These are phyloP conservation scores for Oegoconia quadripuncta DNA, from an alignment of 2,888 invertebrate genomes.

Conservation along the genomic window DNA sequence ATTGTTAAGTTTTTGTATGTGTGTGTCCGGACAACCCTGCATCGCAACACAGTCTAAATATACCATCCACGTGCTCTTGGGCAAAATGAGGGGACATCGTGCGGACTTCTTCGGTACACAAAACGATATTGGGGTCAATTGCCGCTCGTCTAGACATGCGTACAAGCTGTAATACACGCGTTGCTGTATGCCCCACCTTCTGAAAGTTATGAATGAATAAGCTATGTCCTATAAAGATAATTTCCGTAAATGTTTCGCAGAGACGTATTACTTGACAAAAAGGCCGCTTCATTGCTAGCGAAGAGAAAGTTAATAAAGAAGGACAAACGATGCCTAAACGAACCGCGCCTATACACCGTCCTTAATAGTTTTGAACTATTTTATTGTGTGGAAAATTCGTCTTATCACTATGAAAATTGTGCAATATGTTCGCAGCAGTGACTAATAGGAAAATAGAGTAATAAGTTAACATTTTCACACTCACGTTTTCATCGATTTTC, in stretches of 20 bases:
- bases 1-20: too few species aligned
- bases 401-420: slow-evolving; percentile 33
- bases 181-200: too few species aligned
- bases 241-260: slow-evolving; percentile 1
- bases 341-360: too few species aligned
- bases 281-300: slow-evolving; percentile 15
- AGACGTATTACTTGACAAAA: slow-evolving; percentile 7
- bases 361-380: too few species aligned
- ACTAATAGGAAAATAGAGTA: slow-evolving; percentile 12
- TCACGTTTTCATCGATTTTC: slow-evolving; percentile 74
- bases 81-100: slow-evolving; percentile 45
- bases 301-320: slow-evolving; percentile 32
- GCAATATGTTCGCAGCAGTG: slow-evolving; percentile 40
- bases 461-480: slow-evolving; percentile 34
- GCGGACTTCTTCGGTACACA: slow-evolving; percentile 37
- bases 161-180: slow-evolving; percentile 6
- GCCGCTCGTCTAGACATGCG: slow-evolving; percentile 40
- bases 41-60: slow-evolving; percentile 45
- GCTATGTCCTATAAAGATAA: too few species aligned
- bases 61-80: slow-evolving; percentile 57
- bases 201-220: too few species aligned
- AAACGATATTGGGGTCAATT: slow-evolving; percentile 62
- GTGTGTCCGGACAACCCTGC: slow-evolving; percentile 14
- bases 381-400: slow-evolving; percentile 1
- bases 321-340: slow-evolving; percentile 14